Percentiles rank a stretch among this genome's conserved stretches.
Conservation (phyloP, 2,797 vertebrate genomes). For the Centroberyx gerrardi region DNA sequence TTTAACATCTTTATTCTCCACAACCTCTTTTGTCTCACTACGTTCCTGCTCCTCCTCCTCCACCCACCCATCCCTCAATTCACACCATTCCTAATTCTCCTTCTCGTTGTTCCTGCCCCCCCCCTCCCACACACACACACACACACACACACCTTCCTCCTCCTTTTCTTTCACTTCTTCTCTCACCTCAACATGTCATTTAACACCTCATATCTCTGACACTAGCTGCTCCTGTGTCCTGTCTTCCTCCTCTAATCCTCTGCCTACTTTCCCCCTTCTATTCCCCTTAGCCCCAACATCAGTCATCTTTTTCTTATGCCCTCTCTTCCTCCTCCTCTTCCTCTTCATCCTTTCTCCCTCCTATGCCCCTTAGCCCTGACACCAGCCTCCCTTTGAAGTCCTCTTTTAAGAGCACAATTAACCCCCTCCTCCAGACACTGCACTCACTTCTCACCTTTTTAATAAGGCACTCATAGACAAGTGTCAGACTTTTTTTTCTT, state of each 20-base stretch:
- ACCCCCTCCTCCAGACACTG: slow-evolving; percentile 83
- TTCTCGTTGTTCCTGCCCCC: background rate
- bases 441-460: slow-evolving; percentile 91
- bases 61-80: background rate
- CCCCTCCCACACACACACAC: no score
- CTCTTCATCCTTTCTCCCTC: slow-evolving; percentile 68
- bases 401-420: slow-evolving; percentile 87
- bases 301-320: slow-evolving; percentile 50
- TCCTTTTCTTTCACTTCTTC: background rate
- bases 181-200: slow-evolving; percentile 17
- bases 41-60: background rate
- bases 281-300: slow-evolving; percentile 31
- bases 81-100: background rate
- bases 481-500: slow-evolving; percentile 68
- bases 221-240: background rate
- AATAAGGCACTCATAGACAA: slow-evolving; percentile 87
- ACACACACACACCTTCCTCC: background rate
- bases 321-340: slow-evolving; percentile 49
- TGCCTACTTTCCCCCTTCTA: background rate
- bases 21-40: background rate
- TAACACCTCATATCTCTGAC: background rate
- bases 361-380: slow-evolving; percentile 82
- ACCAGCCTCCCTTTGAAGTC: slow-evolving; percentile 86
- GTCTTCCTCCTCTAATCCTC: background rate
- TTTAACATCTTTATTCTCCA: background rate